These are phyloP conservation scores for Agrilus biguttatus DNA, from an alignment of 2,888 invertebrate genomes.

Conservation along the genomic window DNA sequence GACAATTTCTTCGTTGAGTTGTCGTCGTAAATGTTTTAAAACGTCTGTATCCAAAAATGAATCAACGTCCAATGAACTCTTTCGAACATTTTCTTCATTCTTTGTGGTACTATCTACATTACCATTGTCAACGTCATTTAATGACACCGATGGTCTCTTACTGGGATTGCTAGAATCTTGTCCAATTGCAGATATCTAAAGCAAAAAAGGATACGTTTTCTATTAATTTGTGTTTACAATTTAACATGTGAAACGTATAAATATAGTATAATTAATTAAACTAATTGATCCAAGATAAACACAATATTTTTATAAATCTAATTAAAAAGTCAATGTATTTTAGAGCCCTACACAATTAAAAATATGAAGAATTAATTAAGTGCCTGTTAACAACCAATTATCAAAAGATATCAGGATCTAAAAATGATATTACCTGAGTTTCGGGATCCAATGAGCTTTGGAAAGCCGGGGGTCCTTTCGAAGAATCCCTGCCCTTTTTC, in stretches of 20 bases:
- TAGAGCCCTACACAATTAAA: too few species aligned
- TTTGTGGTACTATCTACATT: slow-evolving; percentile 2
- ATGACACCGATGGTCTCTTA: slow-evolving; percentile 47
- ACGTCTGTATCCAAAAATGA: slow-evolving; percentile 45
- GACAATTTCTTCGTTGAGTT: slow-evolving; percentile 51
- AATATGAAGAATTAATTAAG: too few species aligned
- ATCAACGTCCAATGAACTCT: slow-evolving; percentile 17
- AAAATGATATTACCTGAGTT: slow-evolving; percentile 52
- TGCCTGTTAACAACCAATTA: too few species aligned
- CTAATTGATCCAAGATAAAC: too few species aligned
- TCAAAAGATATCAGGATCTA: too few species aligned
- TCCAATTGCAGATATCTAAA: slow-evolving; percentile 14
- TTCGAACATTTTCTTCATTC: slow-evolving; percentile 3
- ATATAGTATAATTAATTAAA: too few species aligned
- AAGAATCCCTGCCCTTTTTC: slow-evolving; percentile 28
- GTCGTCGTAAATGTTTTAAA: slow-evolving; percentile 48
- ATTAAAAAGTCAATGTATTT: too few species aligned
- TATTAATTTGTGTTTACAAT: not conserved
- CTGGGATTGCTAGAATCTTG: slow-evolving; percentile 53
- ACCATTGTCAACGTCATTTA: slow-evolving; percentile 27
- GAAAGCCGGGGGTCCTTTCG: slow-evolving; percentile 23
- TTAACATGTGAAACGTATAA: too few species aligned
- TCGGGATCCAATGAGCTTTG: slow-evolving; percentile 45
- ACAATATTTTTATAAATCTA: too few species aligned
- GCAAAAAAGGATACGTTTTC: not conserved